phyloP scores from a whole-genome alignment of 2,888 invertebrate genomes.

The Lymantria dispar region DNA sequence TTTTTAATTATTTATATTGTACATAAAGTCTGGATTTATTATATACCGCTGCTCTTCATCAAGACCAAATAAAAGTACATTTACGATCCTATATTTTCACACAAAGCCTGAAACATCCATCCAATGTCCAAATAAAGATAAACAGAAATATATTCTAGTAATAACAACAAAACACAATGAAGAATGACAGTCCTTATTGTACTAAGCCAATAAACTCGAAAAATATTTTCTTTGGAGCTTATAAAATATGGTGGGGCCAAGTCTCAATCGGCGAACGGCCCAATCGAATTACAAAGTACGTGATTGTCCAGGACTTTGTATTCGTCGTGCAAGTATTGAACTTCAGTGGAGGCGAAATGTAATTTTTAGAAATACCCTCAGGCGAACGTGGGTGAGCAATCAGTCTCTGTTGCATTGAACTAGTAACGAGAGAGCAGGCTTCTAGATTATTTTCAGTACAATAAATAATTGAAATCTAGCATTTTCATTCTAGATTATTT shows the following conservation, averaged over 20 bases:
- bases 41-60: not conserved
- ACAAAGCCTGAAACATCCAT: conserved; percentile 4
- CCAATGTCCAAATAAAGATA: conserved; percentile 6
- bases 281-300: conserved; percentile 77
- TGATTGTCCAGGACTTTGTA: conserved; percentile 65
- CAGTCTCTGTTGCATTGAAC: conserved; percentile 39
- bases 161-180: conserved; percentile 14
- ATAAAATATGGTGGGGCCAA: conserved; percentile 72
- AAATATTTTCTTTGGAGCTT: conserved; percentile 62
- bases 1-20: no score
- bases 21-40: not conserved
- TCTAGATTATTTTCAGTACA: conserved; percentile 3
- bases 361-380: conserved; percentile 65
- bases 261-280: conserved; percentile 65
- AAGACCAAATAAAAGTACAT: not conserved
- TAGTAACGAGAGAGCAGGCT: conserved; percentile 16
- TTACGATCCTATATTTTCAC: conserved; percentile 2
- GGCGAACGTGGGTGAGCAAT: conserved; percentile 45
- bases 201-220: conserved; percentile 40
- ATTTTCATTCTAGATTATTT: no score
- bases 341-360: conserved; percentile 49
- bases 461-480: not conserved
- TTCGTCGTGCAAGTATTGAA: conserved; percentile 44
- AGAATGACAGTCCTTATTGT: conserved; percentile 30
- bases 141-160: conserved; percentile 3